Evolutionary conservation across 1,140 invertebrate species (phyloP), one percentile per base, ranked within the genome.

Genomic region (Drosophila arizonae): DNA sequence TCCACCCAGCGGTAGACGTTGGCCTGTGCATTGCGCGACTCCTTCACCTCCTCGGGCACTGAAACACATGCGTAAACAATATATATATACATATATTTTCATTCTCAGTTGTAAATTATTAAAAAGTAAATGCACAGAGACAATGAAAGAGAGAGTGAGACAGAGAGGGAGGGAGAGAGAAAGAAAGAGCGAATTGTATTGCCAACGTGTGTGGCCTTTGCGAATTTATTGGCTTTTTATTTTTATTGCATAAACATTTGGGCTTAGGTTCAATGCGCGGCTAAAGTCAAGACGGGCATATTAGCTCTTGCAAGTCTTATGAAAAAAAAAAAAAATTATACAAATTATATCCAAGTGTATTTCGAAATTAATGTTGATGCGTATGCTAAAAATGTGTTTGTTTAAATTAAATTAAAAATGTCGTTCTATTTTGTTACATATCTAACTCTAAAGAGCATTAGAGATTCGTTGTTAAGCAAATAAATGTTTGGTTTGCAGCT

Each of bases 1-100:
- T 93, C 90, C 50, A 94, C 92, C 70, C 92, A 92, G 50, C 92
- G 92, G 69, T 93, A 92, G 50, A 87, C 87, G 71, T 91, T 91
- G 64, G 57, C 71, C 72, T 91, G 90, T 24, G 77, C 58, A 51
- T 91, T 90, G 52, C 90, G 79, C 9, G 90, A 76, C 61, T 75
- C 58, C 28, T 76, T 77, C 69, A 79, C 73, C 70, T 91, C 84
- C 36, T 91, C 77, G 54, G 79, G 46, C 45, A 91, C 90, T 91
- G 79, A 33, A 90, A 73, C 72, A 89, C 77, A 89, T 76, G 80
- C 81, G 80, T 82, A 88, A 79, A 79, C 84, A 87, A 87, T 88
- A 87, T 79, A 87, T 82, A 87, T 79, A 87, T 82, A 87, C 77
- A 87, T 82, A 87, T 79, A 87, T 89, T 74, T 86, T 67, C 81